Base-by-base conservation (phyloP, 2,888 invertebrate genomes). In the Melinopterus prodromus region DNA sequence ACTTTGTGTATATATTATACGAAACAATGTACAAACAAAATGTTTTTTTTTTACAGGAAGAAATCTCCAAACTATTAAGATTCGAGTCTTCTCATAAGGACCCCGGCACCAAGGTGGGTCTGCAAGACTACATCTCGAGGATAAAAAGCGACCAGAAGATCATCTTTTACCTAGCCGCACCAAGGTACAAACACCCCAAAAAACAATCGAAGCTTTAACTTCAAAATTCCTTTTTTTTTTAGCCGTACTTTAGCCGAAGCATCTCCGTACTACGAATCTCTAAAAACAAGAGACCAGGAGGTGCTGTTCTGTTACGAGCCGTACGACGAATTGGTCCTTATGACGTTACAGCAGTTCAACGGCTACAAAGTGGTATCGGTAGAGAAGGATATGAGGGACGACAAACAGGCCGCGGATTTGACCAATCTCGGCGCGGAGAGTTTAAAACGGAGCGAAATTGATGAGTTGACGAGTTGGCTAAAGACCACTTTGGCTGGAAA, bases 261-360 rank as follows among this genome's bases (percentile, higher is more conserved):
- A 0, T 99, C 99, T 0, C 99, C 99, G 0, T 99, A 99, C 88
- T 97, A 95, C 86, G 99, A 99, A 90, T 95, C 96, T 12, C 91
- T 99, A 15, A 97, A 96, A 87, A 94, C 95, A 87, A 94, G 94
- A 77, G 94, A 97, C 84, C 93, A 96, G 6, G 98, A 99, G 90
- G 98, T 99, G 0, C 89, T 99, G 14, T 99, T 98, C 90, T 97
- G 98, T 86, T 98, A 97, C 86, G 99, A 99, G 87, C 95, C 97
- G n/a, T 98, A 98, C 85, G 99, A 99, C 88, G 99, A 99, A 89
- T 90, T 99, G 78, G 97, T 98, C 3, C 90, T 99, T 16, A 93
- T 98, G 92, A 98, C 98, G 86, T 90, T 99, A 79, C 93, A 94
- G 82, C 93, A 96, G 87, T 99, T 96, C 88, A 94, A 94, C 82